Evolutionary conservation across 2,888 invertebrate genomes (phyloP).

Genomic region (Athrips mouffetella): DNA sequence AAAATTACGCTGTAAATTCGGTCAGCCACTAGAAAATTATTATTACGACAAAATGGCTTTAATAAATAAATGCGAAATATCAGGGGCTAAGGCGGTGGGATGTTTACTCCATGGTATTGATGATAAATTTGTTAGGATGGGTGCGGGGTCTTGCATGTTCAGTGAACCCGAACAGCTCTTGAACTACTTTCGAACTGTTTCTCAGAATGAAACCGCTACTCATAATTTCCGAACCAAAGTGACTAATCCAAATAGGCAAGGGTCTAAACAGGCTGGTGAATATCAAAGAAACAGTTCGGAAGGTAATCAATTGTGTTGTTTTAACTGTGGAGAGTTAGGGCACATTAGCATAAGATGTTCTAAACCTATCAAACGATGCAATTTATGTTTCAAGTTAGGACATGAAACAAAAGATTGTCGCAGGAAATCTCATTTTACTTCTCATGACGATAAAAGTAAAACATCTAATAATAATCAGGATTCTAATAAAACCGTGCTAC

Average conservation of each 20-base stretch:
- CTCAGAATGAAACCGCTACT: background rate
- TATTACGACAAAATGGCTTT: constrained; percentile 27
- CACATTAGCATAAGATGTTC: constrained; percentile 4
- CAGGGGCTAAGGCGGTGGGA: constrained; percentile 24
- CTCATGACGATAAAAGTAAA: background rate
- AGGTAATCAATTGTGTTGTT: background rate
- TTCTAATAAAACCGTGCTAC: background rate
- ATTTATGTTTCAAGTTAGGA: constrained; percentile 3
- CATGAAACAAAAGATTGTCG: constrained; percentile 9
- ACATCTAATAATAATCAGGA: background rate
- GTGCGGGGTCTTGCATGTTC: constrained; percentile 22
- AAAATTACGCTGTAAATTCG: constrained; percentile 22
- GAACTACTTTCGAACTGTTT: background rate
- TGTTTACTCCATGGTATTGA: constrained; percentile 27
- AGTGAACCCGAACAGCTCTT: constrained; percentile 22
- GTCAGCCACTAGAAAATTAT: constrained; percentile 24
- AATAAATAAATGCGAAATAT: constrained; percentile 26
- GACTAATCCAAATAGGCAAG: too few species aligned
- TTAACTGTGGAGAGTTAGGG: constrained; percentile 7
- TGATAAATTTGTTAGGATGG: constrained; percentile 26
- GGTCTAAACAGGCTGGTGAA: background rate
- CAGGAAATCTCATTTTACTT: background rate
- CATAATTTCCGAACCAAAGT: background rate
- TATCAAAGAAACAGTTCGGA: background rate
- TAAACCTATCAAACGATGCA: constrained; percentile 12